Base-by-base conservation (phyloP, 2,888 invertebrate genomes). In the Caenorhabditis sp. region DNA sequence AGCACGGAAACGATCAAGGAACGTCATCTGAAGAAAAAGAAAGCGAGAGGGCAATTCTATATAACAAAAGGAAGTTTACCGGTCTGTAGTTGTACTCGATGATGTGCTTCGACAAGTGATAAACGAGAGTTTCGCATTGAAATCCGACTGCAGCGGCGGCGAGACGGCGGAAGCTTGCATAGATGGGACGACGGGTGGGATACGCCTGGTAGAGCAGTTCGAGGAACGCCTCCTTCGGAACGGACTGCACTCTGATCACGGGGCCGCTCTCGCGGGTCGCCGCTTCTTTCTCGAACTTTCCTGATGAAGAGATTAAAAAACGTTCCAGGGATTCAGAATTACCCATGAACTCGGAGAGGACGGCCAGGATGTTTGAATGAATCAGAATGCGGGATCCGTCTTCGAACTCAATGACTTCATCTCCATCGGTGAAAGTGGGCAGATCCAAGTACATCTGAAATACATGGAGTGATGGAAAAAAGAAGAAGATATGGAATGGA, bases 161-260 rank as follows among this genome's bases (percentile, higher is more conserved):
- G 11, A 84, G 55, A n/a, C 68, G 71, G 27, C 78, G 72, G 59
- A 85, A 82, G 4, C 79, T 62, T 8, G 76, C 70, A 62, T 80
- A 80, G 39, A 84, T 63, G 2, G 83, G 81, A 35, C 83, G 83
- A 26, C 82, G 79, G 39, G 79, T 82, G 5, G 81, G 82, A 59
- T 85, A 82, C 15, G 66, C 73, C 37, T 83, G 82, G 45, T 78
- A 77, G 24, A 84, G 76, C 11, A 84, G 65, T 43, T 84, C 84
- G 26, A 78, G 53, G 50, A 85, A 82, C 6, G 72, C 74, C 17
- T 61, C 43, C 32, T 73, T 71, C n/a, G 73, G 77, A 26, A 72
- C 61, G 1, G 43, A 53, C 1, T 43, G 45, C 46, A 77, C 76
- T 26, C 53, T 55, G 56, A 83, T 59, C 2, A 39, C 26, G 11